phyloP scores from a whole-genome alignment of 2,888 invertebrate genomes.

The Torymus tubicola region DNA sequence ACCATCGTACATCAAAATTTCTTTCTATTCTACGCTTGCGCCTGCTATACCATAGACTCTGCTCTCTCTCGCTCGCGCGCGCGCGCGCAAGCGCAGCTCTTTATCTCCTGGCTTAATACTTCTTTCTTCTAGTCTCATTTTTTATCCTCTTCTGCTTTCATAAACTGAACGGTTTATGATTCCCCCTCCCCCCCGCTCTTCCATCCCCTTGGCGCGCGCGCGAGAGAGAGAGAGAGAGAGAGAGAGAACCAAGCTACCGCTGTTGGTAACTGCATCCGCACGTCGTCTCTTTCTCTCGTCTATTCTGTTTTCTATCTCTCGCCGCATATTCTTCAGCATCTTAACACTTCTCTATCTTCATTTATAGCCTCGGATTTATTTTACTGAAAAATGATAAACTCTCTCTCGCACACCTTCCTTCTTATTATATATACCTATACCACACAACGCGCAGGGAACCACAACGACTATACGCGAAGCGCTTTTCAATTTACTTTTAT shows the following conservation, averaged over 20 bases:
- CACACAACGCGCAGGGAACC: no score
- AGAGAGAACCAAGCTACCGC: no score
- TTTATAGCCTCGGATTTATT: conserved; percentile 28
- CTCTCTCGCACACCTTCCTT: no score
- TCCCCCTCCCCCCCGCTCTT: not conserved
- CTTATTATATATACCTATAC: no score
- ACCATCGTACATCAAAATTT: conserved; percentile 57
- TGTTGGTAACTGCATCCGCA: not conserved
- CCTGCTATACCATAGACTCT: conserved; percentile 28
- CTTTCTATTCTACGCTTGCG: conserved; percentile 42
- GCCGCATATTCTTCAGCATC: not conserved
- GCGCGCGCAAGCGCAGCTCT: no score
- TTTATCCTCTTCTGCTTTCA: conserved; percentile 39
- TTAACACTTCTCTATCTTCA: conserved; percentile 29
- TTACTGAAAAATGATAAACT: conserved; percentile 28
- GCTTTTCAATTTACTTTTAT: not conserved
- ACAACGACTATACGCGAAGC: no score
- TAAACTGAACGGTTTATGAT: conserved; percentile 52
- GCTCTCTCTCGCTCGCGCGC: conserved; percentile 8
- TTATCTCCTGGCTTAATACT: conserved; percentile 34
- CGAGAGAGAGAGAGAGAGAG: no score
- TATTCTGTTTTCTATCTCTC: not conserved
- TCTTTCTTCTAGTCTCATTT: conserved; percentile 46
- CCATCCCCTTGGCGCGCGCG: no score
- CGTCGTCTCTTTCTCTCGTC: not conserved